Percentiles rank a stretch among this genome's conserved stretches.
Evolutionary conservation across 2,113 vertebrate species (phyloP).

Genomic region (Tachysurus fulvidraco): DNA sequence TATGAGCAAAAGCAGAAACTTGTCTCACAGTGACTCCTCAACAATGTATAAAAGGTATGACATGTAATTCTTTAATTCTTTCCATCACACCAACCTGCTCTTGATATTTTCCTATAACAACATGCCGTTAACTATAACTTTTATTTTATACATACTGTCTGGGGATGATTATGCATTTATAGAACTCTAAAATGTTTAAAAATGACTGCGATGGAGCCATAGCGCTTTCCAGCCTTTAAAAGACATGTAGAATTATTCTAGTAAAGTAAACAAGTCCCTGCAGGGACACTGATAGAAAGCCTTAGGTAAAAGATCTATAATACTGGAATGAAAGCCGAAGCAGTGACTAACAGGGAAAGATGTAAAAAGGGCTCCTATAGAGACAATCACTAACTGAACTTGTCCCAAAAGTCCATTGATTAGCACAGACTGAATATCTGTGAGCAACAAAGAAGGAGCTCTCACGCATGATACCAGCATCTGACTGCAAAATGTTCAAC

Average conservation of each 20-base stretch:
- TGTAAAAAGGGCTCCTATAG: neutral
- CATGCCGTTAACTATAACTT: too few relatives aligned
- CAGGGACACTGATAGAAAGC: slow-evolving; percentile 15
- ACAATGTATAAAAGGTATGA: neutral
- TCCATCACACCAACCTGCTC: neutral
- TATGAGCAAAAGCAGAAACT: neutral
- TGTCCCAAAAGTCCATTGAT: slow-evolving; percentile 21
- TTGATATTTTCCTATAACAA: neutral
- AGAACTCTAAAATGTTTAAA: neutral
- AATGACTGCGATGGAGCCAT: neutral
- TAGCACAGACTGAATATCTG: slow-evolving; percentile 22
- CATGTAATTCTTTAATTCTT: neutral
- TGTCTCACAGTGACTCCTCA: neutral
- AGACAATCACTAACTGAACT: slow-evolving; percentile 12
- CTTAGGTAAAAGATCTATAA: slow-evolving; percentile 33
- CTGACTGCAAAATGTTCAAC: neutral
- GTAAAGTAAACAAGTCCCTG: neutral
- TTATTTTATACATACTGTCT: neutral
- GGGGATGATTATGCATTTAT: neutral
- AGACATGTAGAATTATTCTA: neutral
- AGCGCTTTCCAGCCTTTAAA: neutral
- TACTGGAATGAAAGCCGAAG: slow-evolving; percentile 22
- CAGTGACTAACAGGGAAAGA: neutral
- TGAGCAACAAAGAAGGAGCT: slow-evolving; percentile 15
- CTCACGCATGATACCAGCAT: neutral